These are phyloP conservation scores for Ptychadena robeensis DNA, from an alignment of 2,797 vertebrate species.

Conservation along the genomic window DNA sequence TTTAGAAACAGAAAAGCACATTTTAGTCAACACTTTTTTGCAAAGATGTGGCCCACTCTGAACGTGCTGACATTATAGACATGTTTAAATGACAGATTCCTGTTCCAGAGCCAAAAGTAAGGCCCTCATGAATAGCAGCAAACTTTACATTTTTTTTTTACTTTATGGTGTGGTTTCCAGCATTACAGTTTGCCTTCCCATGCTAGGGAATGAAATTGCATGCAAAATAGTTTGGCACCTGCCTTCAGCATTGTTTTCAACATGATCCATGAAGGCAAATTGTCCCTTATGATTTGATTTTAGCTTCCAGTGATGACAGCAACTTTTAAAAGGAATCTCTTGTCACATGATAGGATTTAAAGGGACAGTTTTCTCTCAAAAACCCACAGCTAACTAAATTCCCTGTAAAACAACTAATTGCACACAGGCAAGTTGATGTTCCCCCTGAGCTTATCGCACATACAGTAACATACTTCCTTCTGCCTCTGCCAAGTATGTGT, in stretches of 20 bases:
- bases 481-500: too few relatives aligned
- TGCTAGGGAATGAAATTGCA: slow-evolving; percentile 50
- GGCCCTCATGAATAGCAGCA: slow-evolving; percentile 39
- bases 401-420: too few relatives aligned
- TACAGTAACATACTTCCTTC: too few relatives aligned
- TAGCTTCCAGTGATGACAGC: slow-evolving; percentile 51
- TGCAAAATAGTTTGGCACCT: slow-evolving; percentile 59
- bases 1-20: slow-evolving; percentile 28
- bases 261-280: slow-evolving; percentile 17
- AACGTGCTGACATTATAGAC: slow-evolving; percentile 19
- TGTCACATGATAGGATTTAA: slow-evolving; percentile 29
- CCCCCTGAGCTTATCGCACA: too few relatives aligned
- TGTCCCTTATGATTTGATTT: slow-evolving; percentile 51
- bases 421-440: too few relatives aligned
- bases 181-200: slow-evolving; percentile 49
- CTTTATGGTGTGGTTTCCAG: slow-evolving; percentile 45
- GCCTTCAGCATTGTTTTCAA: slow-evolving; percentile 48
- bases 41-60: slow-evolving; percentile 24
- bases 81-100: slow-evolving; percentile 43
- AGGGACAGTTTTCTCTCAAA: not conserved
- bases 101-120: slow-evolving; percentile 21
- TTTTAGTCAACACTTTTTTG: slow-evolving; percentile 39
- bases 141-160: slow-evolving; percentile 6
- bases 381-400: too few relatives aligned
- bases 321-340: slow-evolving; percentile 31